Conservation (phyloP, 1,140 invertebrate species). For the Diplogasteroides magnus region DNA sequence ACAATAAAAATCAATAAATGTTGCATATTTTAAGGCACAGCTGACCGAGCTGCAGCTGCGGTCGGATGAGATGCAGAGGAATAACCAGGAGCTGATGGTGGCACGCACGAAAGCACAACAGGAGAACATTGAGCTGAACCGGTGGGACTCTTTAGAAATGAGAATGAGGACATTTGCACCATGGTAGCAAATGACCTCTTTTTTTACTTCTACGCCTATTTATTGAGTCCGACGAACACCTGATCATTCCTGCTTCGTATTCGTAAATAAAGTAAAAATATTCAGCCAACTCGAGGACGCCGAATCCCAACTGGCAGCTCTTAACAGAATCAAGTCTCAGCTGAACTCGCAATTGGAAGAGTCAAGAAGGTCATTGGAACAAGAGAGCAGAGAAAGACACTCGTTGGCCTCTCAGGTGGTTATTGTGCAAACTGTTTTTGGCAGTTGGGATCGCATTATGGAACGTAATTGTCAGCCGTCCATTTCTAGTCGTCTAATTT, state of each 20-base stretch:
- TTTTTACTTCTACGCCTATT: no score
- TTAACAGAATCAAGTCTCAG: conserved; percentile 92
- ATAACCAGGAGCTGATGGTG: conserved; percentile 74
- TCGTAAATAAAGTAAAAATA: conserved; percentile 57
- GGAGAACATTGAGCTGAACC: conserved; percentile 83
- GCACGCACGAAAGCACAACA: conserved; percentile 91
- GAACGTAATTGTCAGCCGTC: no score
- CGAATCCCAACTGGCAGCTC: conserved; percentile 87
- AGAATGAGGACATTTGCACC: no score
- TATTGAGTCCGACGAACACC: no score
- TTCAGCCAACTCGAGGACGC: conserved; percentile 84
- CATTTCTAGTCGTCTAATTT: no score
- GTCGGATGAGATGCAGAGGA: conserved; percentile 45
- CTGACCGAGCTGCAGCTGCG: conserved; percentile 48
- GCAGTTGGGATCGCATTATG: no score
- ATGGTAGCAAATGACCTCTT: no score
- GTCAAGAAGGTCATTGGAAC: conserved; percentile 89
- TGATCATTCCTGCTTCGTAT: not conserved
- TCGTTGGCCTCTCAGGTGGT: conserved; percentile 41
- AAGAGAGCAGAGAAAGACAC: conserved; percentile 69
- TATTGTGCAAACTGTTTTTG: not conserved
- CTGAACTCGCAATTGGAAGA: conserved; percentile 91
- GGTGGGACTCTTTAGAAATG: no score
- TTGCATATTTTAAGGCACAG: conserved; percentile 38
- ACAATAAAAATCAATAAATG: not conserved